phyloP scores from a whole-genome alignment of 1,140 invertebrate species.

The Hypothenemus hampei region DNA sequence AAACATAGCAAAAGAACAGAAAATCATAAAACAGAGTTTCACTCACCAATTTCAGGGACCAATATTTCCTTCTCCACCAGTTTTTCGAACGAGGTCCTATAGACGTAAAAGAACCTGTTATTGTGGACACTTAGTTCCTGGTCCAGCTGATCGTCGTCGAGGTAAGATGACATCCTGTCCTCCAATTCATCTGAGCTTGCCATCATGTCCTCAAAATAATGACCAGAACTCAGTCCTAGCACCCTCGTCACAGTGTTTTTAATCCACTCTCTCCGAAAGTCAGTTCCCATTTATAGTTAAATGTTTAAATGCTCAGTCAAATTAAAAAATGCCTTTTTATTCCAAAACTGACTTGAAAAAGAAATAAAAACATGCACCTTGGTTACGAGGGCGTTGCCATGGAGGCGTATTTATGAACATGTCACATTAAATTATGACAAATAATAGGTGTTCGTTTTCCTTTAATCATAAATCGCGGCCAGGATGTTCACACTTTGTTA shows the following conservation, averaged over 20 bases:
- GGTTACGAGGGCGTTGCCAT: conserved; percentile 4
- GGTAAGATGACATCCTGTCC: conserved; percentile 42
- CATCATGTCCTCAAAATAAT: conserved; percentile 47
- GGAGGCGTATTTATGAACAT: too few relatives aligned
- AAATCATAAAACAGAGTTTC: too few relatives aligned
- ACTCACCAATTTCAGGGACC: conserved; percentile 46
- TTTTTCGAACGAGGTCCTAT: conserved; percentile 47
- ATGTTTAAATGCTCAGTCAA: conserved; percentile 7
- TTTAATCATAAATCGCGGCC: too few relatives aligned
- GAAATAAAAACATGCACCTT: neutral
- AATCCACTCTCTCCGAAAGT: conserved; percentile 48
- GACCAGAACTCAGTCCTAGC: conserved; percentile 42
- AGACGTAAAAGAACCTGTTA: conserved; percentile 45
- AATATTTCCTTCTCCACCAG: conserved; percentile 47
- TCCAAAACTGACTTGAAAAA: neutral
- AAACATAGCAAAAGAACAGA: too few relatives aligned
- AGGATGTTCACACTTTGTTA: too few relatives aligned
- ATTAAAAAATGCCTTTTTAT: neutral
- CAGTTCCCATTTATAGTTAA: conserved; percentile 28
- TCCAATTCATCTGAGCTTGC: conserved; percentile 43
- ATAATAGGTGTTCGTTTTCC: too few relatives aligned
- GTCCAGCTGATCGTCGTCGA: conserved; percentile 44
- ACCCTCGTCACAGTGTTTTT: conserved; percentile 43
- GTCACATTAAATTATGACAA: too few relatives aligned
- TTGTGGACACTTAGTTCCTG: conserved; percentile 32